These are phyloP conservation scores for Andrena hattorfiana DNA, from an alignment of 2,888 invertebrate species.

Conservation along the genomic window DNA sequence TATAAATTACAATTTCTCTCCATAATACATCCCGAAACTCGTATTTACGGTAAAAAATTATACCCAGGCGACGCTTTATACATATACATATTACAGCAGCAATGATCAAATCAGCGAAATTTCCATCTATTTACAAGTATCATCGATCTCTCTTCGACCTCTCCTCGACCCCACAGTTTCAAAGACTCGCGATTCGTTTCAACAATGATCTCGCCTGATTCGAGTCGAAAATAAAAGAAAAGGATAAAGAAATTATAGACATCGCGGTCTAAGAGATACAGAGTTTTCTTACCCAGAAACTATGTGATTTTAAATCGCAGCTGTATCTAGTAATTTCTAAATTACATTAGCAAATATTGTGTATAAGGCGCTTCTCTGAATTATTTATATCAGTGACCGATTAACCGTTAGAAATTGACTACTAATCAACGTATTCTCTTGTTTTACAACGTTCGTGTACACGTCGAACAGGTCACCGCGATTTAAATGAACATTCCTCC, in stretches of 20 bases:
- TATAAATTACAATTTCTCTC: conserved; percentile 50
- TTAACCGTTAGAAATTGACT: conserved; percentile 61
- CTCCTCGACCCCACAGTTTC: conserved; percentile 23
- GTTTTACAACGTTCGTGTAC: conserved; percentile 34
- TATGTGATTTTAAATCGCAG: conserved; percentile 45
- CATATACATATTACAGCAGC: conserved; percentile 55
- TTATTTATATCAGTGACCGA: conserved; percentile 45
- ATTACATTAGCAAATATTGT: conserved; percentile 57
- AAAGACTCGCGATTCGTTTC: conserved; percentile 20
- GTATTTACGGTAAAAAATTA: conserved; percentile 53
- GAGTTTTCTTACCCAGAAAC: conserved; percentile 36
- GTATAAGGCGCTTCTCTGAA: conserved; percentile 59
- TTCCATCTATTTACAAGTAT: conserved; percentile 55
- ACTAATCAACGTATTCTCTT: conserved; percentile 42
- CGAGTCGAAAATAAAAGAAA: conserved; percentile 39
- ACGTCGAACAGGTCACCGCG: conserved; percentile 46
- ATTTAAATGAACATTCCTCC: conserved; percentile 44
- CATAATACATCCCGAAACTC: conserved; percentile 39
- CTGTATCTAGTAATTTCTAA: conserved; percentile 48
- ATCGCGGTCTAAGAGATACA: conserved; percentile 32
- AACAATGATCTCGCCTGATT: background rate
- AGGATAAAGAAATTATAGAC: conserved; percentile 31
- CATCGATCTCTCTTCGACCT: conserved; percentile 24
- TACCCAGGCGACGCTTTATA: conserved; percentile 51
- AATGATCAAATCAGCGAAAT: conserved; percentile 49